Evolutionary conservation across 2,113 vertebrate genomes (phyloP).

Genomic region (Nibea coibor): DNA sequence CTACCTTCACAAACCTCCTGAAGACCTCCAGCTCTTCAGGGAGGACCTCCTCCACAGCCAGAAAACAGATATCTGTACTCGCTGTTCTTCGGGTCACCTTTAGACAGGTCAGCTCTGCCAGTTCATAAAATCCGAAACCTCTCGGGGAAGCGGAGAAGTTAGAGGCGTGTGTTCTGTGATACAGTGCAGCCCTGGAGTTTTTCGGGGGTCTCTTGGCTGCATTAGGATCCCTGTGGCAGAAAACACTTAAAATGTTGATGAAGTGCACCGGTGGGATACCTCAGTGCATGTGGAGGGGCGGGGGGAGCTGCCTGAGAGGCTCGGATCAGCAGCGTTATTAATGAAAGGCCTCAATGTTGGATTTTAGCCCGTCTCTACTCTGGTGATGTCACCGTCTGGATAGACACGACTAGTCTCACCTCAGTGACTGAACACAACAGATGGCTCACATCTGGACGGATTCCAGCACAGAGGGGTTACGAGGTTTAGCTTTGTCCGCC

Average conservation of each 20-base stretch:
- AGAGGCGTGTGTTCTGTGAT: constrained; percentile 24
- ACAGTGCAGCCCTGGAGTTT: constrained; percentile 1
- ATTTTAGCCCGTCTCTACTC: constrained; percentile 48
- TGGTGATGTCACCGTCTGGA: constrained; percentile 78
- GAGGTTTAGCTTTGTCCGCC: constrained; percentile 58
- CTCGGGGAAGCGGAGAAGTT: constrained; percentile 17
- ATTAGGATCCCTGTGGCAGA: constrained; percentile 41
- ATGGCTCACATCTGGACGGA: constrained; percentile 76
- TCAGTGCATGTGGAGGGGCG: constrained; percentile 30
- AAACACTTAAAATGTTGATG: constrained; percentile 58
- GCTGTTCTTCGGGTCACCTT: constrained; percentile 12
- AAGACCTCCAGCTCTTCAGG: too few relatives aligned
- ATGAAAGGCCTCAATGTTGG: constrained; percentile 55
- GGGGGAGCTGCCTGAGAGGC: constrained; percentile 46
- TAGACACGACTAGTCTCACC: constrained; percentile 71
- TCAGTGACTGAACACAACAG: constrained; percentile 77
- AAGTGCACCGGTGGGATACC: constrained; percentile 54
- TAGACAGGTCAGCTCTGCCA: constrained; percentile 19
- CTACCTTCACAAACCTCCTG: too few relatives aligned
- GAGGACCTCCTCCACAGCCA: neutral
- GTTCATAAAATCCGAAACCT: constrained; percentile 54
- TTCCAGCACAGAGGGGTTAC: constrained; percentile 54
- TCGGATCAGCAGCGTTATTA: constrained; percentile 62
- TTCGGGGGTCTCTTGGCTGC: constrained; percentile 30
- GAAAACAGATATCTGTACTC: neutral